phyloP scores from a whole-genome alignment of 1,140 invertebrate genomes.

The Cydia fagiglandana region DNA sequence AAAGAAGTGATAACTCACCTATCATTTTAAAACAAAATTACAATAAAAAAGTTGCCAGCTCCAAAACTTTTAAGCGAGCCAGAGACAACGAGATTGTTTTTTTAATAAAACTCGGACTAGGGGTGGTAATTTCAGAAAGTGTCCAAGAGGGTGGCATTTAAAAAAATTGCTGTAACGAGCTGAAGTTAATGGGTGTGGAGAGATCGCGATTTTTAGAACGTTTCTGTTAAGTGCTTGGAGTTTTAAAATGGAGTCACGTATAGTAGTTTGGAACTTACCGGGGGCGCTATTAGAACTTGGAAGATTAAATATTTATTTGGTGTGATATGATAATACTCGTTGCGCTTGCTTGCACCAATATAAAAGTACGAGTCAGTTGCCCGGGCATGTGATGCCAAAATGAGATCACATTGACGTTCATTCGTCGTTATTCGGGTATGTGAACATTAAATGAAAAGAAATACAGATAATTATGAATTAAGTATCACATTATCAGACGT shows the following conservation, averaged over 20 bases:
- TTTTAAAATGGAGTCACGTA: constrained; percentile 12
- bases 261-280: neutral
- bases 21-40: constrained; percentile 25
- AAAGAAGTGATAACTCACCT: constrained; percentile 2
- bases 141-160: constrained; percentile 58
- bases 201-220: constrained; percentile 29
- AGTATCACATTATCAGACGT: no score
- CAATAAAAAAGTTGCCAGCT: constrained; percentile 20
- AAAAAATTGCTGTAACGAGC: constrained; percentile 68
- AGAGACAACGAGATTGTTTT: constrained; percentile 40
- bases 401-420: no score
- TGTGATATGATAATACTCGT: no score
- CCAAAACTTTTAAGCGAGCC: constrained; percentile 33
- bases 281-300: neutral
- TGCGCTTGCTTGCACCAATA: no score
- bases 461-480: no score
- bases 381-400: no score
- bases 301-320: neutral
- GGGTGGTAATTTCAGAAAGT: constrained; percentile 70
- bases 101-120: constrained; percentile 40
- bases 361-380: no score
- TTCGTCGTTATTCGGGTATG: no score
- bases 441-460: no score
- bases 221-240: constrained; percentile 2
- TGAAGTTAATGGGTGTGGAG: constrained; percentile 69